phyloP scores from a whole-genome alignment of 1,140 invertebrate species.

The Goniozus legneri region DNA sequence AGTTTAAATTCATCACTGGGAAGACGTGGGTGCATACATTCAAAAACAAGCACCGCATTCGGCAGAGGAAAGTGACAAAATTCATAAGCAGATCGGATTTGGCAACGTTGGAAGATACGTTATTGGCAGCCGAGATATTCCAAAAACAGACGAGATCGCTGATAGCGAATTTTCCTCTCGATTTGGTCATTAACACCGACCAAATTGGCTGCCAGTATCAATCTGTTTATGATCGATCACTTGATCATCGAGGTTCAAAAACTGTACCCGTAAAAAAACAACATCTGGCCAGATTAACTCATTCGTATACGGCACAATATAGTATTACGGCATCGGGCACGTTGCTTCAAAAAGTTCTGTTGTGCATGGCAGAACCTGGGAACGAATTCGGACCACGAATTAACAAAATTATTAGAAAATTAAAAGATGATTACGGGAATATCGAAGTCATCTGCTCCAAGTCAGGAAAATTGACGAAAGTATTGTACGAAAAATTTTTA shows the following conservation, averaged over 20 bases:
- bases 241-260: conserved; percentile 8
- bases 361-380: conserved; percentile 15
- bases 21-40: not conserved
- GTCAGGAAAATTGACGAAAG: conserved; percentile 2
- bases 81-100: not conserved
- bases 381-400: conserved; percentile 16
- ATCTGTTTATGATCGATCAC: not conserved
- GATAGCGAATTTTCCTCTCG: not conserved
- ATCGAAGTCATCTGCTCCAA: conserved; percentile 10
- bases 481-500: conserved; percentile 14
- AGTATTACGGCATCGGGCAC: conserved; percentile 10
- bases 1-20: not conserved
- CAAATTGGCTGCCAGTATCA: conserved; percentile 11
- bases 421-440: conserved; percentile 8
- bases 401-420: conserved; percentile 7
- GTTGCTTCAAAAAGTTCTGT: conserved; percentile 15
- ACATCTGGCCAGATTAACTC: conserved; percentile 1
- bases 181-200: conserved; percentile 9
- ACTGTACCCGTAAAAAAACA: conserved; percentile 4
- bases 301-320: conserved; percentile 19
- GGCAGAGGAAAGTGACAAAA: not conserved
- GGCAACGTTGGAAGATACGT: not conserved
- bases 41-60: not conserved
- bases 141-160: not conserved
- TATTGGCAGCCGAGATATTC: not conserved